Evolutionary conservation across 2,888 invertebrate species (phyloP).

Genomic region (Acrobasis repandana): DNA sequence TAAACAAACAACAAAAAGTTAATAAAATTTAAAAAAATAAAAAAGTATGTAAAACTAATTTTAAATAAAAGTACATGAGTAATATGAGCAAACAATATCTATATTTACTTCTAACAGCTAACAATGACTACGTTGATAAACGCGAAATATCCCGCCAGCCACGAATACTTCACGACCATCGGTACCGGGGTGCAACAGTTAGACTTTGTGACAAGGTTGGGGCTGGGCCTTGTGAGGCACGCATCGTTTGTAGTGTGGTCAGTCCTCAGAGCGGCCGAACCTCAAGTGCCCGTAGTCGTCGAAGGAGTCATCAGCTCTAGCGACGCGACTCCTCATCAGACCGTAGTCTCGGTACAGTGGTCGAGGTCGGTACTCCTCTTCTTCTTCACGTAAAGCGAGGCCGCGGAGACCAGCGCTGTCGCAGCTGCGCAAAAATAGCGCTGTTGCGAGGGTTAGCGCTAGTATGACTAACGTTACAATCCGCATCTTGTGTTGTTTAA

Average conservation of each 20-base stretch:
- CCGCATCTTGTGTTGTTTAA: conserved; percentile 55
- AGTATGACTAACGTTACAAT: conserved; percentile 51
- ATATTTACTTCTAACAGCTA: conserved; percentile 8
- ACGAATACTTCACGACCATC: conserved; percentile 47
- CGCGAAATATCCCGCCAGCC: conserved; percentile 67
- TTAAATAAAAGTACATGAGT: not conserved
- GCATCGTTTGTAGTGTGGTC: conserved; percentile 49
- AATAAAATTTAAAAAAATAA: too few species aligned
- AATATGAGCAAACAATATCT: conserved; percentile 8
- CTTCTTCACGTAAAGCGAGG: conserved; percentile 56
- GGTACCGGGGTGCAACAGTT: not conserved
- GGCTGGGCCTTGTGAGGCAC: conserved; percentile 32
- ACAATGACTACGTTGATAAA: conserved; percentile 17
- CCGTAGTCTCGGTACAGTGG: conserved; percentile 83
- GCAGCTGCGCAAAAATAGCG: conserved; percentile 50
- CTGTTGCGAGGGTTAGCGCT: conserved; percentile 48
- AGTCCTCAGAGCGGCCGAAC: conserved; percentile 85
- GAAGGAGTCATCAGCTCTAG: conserved; percentile 84
- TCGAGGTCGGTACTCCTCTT: conserved; percentile 59
- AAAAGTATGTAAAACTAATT: not conserved
- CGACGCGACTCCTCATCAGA: conserved; percentile 66
- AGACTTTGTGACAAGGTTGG: conserved; percentile 31
- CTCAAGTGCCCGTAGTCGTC: conserved; percentile 90
- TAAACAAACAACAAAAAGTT: too few species aligned
- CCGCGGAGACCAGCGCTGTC: conserved; percentile 54